Evolutionary conservation across 2,113 vertebrate species (phyloP).

Genomic region (Lonchura striata): DNA sequence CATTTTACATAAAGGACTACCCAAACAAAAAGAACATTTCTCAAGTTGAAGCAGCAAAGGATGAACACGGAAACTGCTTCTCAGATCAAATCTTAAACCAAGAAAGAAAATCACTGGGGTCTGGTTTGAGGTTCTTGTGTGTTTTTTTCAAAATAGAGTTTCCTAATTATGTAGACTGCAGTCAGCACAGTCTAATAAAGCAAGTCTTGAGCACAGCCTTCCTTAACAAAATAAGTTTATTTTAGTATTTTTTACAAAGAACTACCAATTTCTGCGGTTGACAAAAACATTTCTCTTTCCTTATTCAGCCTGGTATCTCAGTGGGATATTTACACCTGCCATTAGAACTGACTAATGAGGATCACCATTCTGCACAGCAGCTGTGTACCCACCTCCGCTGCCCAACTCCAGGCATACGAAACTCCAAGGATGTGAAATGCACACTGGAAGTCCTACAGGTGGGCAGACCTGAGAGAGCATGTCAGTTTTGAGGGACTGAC

Average conservation of each 20-base stretch:
- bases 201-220: neutral
- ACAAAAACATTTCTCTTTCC: neutral
- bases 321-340: neutral
- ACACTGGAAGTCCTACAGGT: neutral
- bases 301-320: neutral
- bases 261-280: neutral
- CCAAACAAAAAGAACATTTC: neutral
- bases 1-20: neutral
- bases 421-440: fast-evolving
- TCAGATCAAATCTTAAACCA: neutral
- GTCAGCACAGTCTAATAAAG: neutral
- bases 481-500: neutral
- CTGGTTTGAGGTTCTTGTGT: neutral
- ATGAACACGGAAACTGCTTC: neutral
- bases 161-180: neutral
- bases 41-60: neutral
- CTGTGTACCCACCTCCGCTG: neutral
- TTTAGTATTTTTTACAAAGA: neutral
- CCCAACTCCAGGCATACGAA: neutral
- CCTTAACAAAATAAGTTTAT: neutral
- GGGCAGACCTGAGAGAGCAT: fast-evolving
- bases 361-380: neutral
- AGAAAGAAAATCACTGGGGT: neutral
- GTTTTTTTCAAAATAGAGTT: neutral
- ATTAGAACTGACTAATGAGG: neutral